Percentiles rank a stretch among this genome's conserved stretches.
Evolutionary conservation across 2,888 invertebrate genomes (phyloP).

Genomic region (Limnephilus auricula): DNA sequence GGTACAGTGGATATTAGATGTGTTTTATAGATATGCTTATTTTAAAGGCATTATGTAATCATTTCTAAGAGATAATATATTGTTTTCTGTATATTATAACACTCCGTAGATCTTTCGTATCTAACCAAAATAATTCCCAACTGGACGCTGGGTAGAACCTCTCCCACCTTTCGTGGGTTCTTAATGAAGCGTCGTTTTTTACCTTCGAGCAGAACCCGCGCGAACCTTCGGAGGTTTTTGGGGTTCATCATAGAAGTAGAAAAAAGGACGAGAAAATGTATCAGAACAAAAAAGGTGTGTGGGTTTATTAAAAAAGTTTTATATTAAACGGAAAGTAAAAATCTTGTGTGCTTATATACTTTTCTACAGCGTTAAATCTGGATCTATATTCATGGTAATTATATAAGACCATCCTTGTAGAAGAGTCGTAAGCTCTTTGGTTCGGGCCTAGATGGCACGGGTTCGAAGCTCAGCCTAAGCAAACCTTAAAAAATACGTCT

Average conservation of each 20-base stretch:
- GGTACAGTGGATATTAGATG: no score
- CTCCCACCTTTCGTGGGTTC: neutral
- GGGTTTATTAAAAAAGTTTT: neutral
- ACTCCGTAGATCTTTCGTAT: neutral
- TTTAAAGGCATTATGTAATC: neutral
- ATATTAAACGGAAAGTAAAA: neutral
- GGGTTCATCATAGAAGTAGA: neutral
- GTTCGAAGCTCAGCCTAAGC: neutral
- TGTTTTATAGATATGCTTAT: neutral
- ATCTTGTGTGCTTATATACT: neutral
- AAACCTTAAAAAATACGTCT: neutral
- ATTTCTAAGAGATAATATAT: neutral
- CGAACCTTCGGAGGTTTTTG: neutral
- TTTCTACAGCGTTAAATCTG: no score
- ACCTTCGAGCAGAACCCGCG: neutral
- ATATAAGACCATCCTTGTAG: neutral
- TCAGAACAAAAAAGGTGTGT: neutral
- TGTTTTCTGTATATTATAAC: neutral
- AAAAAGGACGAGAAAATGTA: neutral
- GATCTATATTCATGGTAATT: neutral
- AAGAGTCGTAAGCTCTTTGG: neutral
- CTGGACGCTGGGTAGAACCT: neutral
- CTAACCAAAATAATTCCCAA: neutral
- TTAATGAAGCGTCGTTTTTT: constrained; percentile 19
- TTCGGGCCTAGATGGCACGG: neutral